Conservation (phyloP, 2,888 invertebrate species). For the Cosmopolites sordidus region DNA sequence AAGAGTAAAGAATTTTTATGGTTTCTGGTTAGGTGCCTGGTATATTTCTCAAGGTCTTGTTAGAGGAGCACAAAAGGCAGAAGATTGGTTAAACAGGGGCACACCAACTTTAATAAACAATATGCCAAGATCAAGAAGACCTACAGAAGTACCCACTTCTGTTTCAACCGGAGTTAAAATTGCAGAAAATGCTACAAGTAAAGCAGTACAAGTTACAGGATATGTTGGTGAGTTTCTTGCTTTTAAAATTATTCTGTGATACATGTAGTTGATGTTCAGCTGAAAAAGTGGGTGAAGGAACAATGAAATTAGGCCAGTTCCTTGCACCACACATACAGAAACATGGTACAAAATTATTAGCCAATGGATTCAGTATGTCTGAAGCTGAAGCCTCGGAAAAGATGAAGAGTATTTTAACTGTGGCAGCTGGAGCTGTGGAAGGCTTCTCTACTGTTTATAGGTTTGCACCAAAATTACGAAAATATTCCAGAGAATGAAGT, state of each 20-base stretch:
- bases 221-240: constrained; percentile 53
- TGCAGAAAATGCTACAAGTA: constrained; percentile 62
- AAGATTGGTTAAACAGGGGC: constrained; percentile 55
- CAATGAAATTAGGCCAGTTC: constrained; percentile 60
- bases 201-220: constrained; percentile 65
- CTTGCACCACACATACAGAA: constrained; percentile 65
- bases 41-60: constrained; percentile 63
- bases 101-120: constrained; percentile 59
- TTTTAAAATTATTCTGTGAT: neutral
- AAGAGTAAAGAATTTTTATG: neutral
- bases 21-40: constrained; percentile 54
- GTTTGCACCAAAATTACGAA: too few species aligned
- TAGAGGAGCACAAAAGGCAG: constrained; percentile 63
- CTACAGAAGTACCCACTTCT: constrained; percentile 52
- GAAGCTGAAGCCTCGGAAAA: constrained; percentile 54
- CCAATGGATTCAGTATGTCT: constrained; percentile 54
- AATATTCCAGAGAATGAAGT: neutral
- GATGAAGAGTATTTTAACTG: constrained; percentile 58
- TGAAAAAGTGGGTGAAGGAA: constrained; percentile 61
- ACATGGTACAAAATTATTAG: constrained; percentile 58
- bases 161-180: constrained; percentile 58
- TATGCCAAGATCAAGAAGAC: constrained; percentile 49
- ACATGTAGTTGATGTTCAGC: constrained; percentile 46
- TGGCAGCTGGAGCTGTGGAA: constrained; percentile 67
- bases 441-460: constrained; percentile 66